A percentile compares a stretch with the other conserved stretches of the same genome.
Conservation (phyloP, 2,113 vertebrate species). For the Nycticebus coucang region DNA sequence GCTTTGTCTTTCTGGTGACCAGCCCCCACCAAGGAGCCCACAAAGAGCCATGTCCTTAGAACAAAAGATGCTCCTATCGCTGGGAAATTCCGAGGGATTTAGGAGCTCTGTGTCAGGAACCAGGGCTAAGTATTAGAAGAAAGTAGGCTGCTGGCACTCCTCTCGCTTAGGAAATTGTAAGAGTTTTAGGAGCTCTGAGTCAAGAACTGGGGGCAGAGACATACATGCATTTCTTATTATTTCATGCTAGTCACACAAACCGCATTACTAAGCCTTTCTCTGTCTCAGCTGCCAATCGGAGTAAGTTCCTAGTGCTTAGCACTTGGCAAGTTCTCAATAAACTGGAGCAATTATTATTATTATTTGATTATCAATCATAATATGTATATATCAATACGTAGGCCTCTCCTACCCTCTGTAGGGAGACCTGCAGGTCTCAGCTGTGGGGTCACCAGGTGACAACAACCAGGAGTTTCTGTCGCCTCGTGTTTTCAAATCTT, state of each 20-base stretch:
- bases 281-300: background rate
- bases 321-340: background rate
- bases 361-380: background rate
- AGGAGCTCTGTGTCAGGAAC: background rate
- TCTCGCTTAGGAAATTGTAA: background rate
- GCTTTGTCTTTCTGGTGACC: background rate
- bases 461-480: background rate
- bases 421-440: background rate
- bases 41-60: background rate
- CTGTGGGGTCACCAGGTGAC: background rate
- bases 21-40: background rate
- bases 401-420: background rate
- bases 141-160: background rate
- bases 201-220: background rate
- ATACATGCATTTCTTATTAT: too few species aligned
- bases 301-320: background rate
- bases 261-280: background rate
- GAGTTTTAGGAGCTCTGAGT: background rate
- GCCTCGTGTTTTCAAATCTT: background rate
- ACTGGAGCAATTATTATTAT: background rate
- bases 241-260: background rate
- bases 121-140: background rate
- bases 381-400: background rate
- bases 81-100: background rate
- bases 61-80: background rate